phyloP scores from a whole-genome alignment of 2,797 vertebrate species.

The Paedocypris micromegethes region DNA sequence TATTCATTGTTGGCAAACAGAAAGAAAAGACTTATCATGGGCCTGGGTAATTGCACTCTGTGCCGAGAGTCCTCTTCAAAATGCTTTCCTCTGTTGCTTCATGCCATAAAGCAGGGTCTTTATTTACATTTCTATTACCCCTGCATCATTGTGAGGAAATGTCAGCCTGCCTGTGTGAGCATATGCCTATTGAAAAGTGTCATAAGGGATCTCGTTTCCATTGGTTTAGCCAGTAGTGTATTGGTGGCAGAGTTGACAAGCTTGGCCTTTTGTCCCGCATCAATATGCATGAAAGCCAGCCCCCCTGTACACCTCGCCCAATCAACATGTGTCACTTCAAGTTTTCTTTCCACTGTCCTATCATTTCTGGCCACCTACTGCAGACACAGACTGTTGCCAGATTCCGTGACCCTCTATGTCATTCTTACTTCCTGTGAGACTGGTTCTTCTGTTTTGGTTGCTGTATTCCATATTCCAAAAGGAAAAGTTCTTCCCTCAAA shows the following conservation, averaged over 20 bases:
- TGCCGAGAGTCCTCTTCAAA: conserved; percentile 28
- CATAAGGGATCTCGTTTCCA: conserved; percentile 26
- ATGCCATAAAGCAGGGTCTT: conserved; percentile 28
- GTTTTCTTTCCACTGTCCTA: conserved; percentile 40
- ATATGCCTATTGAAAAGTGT: conserved; percentile 28
- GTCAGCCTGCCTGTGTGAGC: conserved; percentile 38
- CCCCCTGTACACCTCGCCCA: conserved; percentile 37
- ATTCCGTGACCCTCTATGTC: conserved; percentile 52
- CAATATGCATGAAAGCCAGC: conserved; percentile 39
- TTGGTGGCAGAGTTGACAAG: conserved; percentile 36
- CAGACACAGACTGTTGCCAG: conserved; percentile 43
- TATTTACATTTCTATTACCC: conserved; percentile 58
- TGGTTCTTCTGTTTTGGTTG: conserved; percentile 10
- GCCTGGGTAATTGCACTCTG: conserved; percentile 51
- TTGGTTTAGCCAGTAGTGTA: conserved; percentile 33
- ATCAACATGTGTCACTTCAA: conserved; percentile 51
- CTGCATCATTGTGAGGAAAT: conserved; percentile 52
- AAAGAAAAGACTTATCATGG: conserved; percentile 40
- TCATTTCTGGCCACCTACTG: conserved; percentile 39
- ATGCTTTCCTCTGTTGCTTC: conserved; percentile 19
- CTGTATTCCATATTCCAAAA: conserved; percentile 13
- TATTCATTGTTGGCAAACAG: conserved; percentile 45
- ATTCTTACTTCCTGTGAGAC: conserved; percentile 36
- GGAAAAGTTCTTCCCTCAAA: background rate
- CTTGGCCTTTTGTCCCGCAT: conserved; percentile 39